These are phyloP conservation scores for Dasysyrphus tricinctus DNA, from an alignment of 2,888 invertebrate genomes.

Conservation along the genomic window DNA sequence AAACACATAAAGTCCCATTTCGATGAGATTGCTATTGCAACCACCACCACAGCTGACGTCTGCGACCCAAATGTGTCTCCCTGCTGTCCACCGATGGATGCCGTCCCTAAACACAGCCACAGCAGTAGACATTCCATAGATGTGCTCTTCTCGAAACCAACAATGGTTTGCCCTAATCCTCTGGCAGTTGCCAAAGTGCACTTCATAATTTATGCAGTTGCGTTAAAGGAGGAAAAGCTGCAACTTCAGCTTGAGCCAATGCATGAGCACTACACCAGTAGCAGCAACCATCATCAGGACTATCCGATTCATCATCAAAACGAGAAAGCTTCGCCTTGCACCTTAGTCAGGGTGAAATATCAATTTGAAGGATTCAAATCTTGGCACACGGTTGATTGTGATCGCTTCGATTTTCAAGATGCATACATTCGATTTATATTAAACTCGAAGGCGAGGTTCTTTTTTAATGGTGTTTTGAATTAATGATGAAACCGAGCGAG, in stretches of 20 bases:
- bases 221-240: constrained; percentile 44
- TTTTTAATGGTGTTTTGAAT: constrained; percentile 54
- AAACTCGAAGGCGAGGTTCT: constrained; percentile 52
- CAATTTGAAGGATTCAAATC: constrained; percentile 80
- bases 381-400: constrained; percentile 55
- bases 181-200: constrained; percentile 81
- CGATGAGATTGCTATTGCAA: constrained; percentile 22
- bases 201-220: constrained; percentile 79
- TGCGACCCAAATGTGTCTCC: constrained; percentile 9
- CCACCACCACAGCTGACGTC: constrained; percentile 12
- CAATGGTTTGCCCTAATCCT: constrained; percentile 80
- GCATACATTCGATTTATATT: constrained; percentile 64
- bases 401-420: constrained; percentile 60
- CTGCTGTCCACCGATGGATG: neutral
- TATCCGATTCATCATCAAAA: neutral
- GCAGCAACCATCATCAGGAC: neutral
- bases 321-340: constrained; percentile 65
- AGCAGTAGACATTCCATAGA: constrained; percentile 79
- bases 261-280: neutral
- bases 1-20: constrained; percentile 55
- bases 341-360: constrained; percentile 80
- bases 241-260: constrained; percentile 7
- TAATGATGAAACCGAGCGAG: constrained; percentile 40
- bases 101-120: constrained; percentile 76
- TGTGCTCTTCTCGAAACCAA: constrained; percentile 81